Percentiles rank a stretch among this genome's conserved stretches.
Conservation (phyloP, 64 coral and sea anemone genomes). For the Trachythela sp. region DNA sequence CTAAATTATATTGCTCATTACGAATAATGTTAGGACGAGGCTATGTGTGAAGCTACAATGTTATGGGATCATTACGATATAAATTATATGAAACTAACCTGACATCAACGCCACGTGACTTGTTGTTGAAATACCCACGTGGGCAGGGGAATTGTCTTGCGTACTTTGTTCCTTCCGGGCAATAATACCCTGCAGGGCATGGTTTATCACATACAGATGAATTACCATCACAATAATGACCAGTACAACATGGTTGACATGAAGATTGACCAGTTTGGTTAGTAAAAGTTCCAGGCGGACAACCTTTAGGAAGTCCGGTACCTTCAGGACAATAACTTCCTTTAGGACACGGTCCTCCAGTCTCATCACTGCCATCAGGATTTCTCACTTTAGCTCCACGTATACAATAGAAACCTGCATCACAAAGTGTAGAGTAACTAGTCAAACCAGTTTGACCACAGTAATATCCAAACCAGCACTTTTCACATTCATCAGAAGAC, state of each 20-base stretch:
- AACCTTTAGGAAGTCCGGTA: slow-evolving; percentile 72
- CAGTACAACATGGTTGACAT: slow-evolving; percentile 71
- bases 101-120: background rate
- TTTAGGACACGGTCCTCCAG: slow-evolving; percentile 82
- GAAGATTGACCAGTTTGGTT: slow-evolving; percentile 80
- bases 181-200: slow-evolving; percentile 70
- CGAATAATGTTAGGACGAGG: no score
- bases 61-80: background rate
- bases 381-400: slow-evolving; percentile 78
- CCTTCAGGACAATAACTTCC: slow-evolving; percentile 74
- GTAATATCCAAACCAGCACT: slow-evolving; percentile 75
- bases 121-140: slow-evolving; percentile 21
- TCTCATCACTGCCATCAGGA: slow-evolving; percentile 54
- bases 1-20: no score
- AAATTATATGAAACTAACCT: background rate
- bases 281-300: slow-evolving; percentile 74
- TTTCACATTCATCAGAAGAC: slow-evolving; percentile 60
- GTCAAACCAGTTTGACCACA: slow-evolving; percentile 74
- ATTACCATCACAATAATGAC: slow-evolving; percentile 75
- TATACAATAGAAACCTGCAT: slow-evolving; percentile 84
- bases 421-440: slow-evolving; percentile 72
- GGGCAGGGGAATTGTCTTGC: background rate
- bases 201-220: slow-evolving; percentile 75
- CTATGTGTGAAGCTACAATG: no score
- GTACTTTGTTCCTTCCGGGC: background rate